Conservation (phyloP, 1,140 invertebrate genomes). For the Platorchestia sp. region DNA sequence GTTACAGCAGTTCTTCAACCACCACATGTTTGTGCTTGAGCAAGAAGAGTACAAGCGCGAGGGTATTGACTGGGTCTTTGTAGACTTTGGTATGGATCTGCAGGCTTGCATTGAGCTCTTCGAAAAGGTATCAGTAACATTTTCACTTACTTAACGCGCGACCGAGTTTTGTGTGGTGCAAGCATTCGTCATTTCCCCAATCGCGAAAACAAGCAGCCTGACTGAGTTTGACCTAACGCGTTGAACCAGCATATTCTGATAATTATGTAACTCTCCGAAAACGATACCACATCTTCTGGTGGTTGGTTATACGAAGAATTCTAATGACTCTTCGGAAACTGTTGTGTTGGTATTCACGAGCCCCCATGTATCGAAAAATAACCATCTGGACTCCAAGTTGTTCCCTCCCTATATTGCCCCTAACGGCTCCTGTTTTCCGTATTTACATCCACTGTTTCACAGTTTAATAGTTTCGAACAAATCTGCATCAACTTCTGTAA, state of each 20-base stretch:
- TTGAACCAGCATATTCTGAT: not conserved
- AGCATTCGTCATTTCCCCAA: not conserved
- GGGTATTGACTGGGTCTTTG: constrained; percentile 92
- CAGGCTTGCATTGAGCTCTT: constrained; percentile 96
- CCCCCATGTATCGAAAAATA: not conserved
- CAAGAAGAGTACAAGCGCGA: constrained; percentile 78
- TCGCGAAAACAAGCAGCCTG: not conserved
- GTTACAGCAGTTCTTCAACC: constrained; percentile 98
- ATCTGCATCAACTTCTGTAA: constrained; percentile 79
- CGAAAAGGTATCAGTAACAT: constrained; percentile 84
- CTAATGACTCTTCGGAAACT: constrained; percentile 7
- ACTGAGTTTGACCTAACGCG: not conserved
- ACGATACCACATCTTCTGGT: not conserved
- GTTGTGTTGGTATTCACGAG: not conserved
- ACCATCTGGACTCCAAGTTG: not conserved
- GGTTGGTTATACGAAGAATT: not conserved
- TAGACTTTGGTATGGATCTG: constrained; percentile 98
- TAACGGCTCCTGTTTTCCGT: not conserved
- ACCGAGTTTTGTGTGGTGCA: not conserved
- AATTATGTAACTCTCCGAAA: not conserved
- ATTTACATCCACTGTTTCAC: constrained; percentile 63
- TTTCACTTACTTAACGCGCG: not conserved
- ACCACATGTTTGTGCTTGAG: constrained; percentile 98
- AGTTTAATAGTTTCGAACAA: constrained; percentile 78
- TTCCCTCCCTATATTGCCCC: not conserved